Percentiles rank a stretch among this genome's conserved stretches.
These are phyloP conservation scores for Tetramorium alpestre DNA, from an alignment of 1,140 invertebrate species.

Conservation along the genomic window DNA sequence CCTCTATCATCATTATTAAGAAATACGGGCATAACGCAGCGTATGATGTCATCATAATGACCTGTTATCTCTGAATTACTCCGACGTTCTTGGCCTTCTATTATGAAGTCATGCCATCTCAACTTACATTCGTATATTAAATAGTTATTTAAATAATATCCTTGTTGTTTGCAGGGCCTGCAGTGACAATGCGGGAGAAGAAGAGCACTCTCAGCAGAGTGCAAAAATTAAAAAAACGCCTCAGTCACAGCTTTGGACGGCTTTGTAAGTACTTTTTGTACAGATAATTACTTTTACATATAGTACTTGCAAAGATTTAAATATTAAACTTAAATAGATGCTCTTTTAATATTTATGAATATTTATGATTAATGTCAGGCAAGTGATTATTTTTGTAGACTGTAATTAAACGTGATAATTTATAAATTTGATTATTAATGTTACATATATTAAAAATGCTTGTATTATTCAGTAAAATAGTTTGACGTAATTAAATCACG, in stretches of 20 bases:
- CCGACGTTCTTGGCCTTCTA: conserved; percentile 62
- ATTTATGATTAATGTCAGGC: background rate
- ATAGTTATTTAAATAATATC: conserved; percentile 62
- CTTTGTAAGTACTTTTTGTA: conserved; percentile 91
- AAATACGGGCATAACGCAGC: conserved; percentile 53
- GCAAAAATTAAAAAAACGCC: conserved; percentile 95
- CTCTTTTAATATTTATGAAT: background rate
- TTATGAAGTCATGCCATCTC: conserved; percentile 31
- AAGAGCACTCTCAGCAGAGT: conserved; percentile 94
- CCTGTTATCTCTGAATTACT: conserved; percentile 64
- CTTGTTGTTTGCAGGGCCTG: conserved; percentile 82
- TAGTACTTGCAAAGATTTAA: background rate
- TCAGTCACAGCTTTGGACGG: conserved; percentile 96
- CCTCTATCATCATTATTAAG: conserved; percentile 54
- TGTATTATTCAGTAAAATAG: background rate
- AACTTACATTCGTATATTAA: conserved; percentile 51
- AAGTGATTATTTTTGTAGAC: background rate
- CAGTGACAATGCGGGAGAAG: conserved; percentile 94
- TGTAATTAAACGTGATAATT: conserved; percentile 1
- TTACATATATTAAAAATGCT: background rate
- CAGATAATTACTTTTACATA: background rate
- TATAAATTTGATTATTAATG: background rate
- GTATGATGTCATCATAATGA: conserved; percentile 62
- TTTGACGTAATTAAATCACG: background rate
- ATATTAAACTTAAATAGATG: background rate